Conservation (phyloP, 1,140 invertebrate genomes). For the Leptoteleia sp. region DNA sequence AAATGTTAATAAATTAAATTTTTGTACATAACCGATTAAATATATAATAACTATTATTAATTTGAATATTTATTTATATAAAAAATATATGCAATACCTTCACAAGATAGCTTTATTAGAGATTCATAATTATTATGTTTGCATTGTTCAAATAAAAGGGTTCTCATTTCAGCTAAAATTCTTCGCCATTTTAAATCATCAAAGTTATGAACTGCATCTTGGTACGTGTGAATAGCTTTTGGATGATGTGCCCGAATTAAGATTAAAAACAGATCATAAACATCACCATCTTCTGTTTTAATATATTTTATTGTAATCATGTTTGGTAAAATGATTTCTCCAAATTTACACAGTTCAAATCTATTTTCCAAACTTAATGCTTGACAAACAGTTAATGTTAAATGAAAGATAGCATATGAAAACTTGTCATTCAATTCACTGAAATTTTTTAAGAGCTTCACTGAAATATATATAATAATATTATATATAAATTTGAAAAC, state of each 20-base stretch:
- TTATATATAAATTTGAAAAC: no score
- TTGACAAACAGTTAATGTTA: conserved; percentile 40
- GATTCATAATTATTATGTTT: conserved; percentile 22
- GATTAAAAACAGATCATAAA: conserved; percentile 54
- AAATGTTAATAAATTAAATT: no score
- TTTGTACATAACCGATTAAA: no score
- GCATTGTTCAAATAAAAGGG: conserved; percentile 43
- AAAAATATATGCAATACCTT: conserved; percentile 34
- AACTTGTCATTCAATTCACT: conserved; percentile 20
- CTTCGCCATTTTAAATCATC: conserved; percentile 48
- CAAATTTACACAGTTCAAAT: conserved; percentile 57
- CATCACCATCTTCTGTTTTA: conserved; percentile 42
- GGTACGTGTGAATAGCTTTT: conserved; percentile 29
- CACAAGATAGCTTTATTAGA: conserved; percentile 45
- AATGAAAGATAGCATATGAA: conserved; percentile 34
- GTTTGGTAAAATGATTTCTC: conserved; percentile 47
- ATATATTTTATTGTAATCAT: conserved; percentile 25
- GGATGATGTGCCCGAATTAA: conserved; percentile 55
- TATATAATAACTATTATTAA: no score
- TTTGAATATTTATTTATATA: background rate
- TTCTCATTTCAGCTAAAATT: conserved; percentile 48
- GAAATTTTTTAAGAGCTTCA: conserved; percentile 22
- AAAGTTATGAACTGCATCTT: conserved; percentile 47
- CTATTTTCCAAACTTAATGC: conserved; percentile 33
- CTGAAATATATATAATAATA: no score